Evolutionary conservation across 1,140 invertebrate genomes (phyloP).

Genomic region (Augochlora pura): DNA sequence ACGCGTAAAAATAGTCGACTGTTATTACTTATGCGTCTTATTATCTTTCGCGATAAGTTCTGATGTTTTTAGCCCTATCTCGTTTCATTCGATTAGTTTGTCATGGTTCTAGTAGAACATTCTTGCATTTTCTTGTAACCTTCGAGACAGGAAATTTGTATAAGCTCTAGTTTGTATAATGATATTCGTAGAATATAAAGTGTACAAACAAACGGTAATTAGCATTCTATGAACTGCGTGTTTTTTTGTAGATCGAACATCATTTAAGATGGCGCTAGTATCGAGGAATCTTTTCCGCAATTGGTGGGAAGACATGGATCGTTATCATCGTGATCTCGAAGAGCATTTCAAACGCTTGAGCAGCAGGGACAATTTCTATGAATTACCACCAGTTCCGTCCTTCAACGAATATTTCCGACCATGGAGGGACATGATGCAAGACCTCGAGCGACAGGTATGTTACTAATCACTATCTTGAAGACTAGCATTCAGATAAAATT

Average conservation of each 20-base stretch:
- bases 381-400: constrained; percentile 15
- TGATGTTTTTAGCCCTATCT: too few relatives aligned
- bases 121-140: too few relatives aligned
- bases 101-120: too few relatives aligned
- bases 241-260: constrained; percentile 11
- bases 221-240: not conserved
- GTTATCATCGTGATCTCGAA: constrained; percentile 51
- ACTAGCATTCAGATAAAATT: too few relatives aligned
- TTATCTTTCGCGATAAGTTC: not conserved
- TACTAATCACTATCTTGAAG: too few relatives aligned
- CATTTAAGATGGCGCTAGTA: constrained; percentile 46
- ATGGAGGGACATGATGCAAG: constrained; percentile 12
- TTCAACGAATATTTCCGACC: constrained; percentile 5
- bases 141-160: too few relatives aligned
- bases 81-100: too few relatives aligned
- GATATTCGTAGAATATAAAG: too few relatives aligned
- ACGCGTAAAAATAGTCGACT: not conserved
- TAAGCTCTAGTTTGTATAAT: too few relatives aligned
- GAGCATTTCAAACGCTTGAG: constrained; percentile 36
- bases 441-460: constrained; percentile 9
- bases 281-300: constrained; percentile 26
- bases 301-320: constrained; percentile 54
- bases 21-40: not conserved
- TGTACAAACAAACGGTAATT: too few relatives aligned
- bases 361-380: not conserved